Conservation (phyloP, 64 coral and sea anemone genomes). For the Actinia tenebrosa region DNA sequence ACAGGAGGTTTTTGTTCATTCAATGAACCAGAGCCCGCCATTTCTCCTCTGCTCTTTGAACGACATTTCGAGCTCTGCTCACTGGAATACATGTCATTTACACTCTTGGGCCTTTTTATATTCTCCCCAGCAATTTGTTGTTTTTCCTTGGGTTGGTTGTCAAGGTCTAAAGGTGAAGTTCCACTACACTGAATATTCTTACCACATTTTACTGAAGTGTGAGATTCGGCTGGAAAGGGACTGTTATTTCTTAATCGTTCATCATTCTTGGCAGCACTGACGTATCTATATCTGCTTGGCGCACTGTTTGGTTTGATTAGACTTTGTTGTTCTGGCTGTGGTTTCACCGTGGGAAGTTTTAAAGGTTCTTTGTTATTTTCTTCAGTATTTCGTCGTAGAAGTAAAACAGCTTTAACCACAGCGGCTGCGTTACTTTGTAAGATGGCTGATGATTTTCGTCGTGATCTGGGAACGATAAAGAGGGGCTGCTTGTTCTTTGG, state of each 20-base stretch:
- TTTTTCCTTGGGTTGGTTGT: not conserved
- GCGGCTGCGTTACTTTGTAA: slow-evolving; percentile 67
- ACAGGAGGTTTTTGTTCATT: not conserved
- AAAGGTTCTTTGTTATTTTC: not conserved
- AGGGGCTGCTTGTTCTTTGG: slow-evolving; percentile 51
- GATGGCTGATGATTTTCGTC: slow-evolving; percentile 75
- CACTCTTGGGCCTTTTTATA: not conserved
- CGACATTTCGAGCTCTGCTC: not conserved
- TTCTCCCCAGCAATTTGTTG: not conserved
- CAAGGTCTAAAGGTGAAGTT: not conserved
- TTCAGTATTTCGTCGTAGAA: slow-evolving; percentile 47
- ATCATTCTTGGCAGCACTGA: not conserved
- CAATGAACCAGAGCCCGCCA: not conserved
- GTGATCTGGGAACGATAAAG: slow-evolving; percentile 57
- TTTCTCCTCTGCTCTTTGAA: not conserved
- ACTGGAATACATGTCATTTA: not conserved
- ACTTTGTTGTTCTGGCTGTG: not conserved
- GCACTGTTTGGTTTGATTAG: slow-evolving; percentile 32
- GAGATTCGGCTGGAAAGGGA: not conserved
- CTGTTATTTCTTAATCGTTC: not conserved
- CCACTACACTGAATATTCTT: not conserved
- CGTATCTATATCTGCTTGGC: not conserved
- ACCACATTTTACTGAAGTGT: not conserved
- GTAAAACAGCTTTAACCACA: slow-evolving; percentile 74
- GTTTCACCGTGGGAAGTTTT: not conserved